A percentile compares a stretch with the other conserved stretches of the same genome.
These are phyloP conservation scores for Leiothrix lutea DNA, from an alignment of 2,113 vertebrate genomes.

Conservation along the genomic window DNA sequence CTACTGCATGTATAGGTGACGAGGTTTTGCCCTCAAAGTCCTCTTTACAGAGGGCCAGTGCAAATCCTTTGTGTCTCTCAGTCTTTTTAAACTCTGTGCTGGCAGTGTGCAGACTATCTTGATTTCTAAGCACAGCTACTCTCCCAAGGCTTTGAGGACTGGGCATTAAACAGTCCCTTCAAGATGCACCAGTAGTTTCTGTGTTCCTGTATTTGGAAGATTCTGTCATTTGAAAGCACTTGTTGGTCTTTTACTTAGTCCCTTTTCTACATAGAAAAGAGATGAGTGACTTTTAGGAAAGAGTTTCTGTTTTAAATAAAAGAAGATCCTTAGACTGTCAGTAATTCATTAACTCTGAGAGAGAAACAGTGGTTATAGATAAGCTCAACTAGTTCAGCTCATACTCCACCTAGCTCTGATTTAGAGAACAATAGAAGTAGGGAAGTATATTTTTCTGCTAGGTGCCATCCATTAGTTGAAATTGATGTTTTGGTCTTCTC, in stretches of 20 bases:
- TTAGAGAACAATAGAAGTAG: not conserved
- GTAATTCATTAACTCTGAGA: constrained; percentile 9
- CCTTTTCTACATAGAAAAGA: not conserved
- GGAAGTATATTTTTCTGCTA: not conserved
- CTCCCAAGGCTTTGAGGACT: not conserved
- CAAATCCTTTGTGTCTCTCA: not conserved
- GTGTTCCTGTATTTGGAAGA: not conserved
- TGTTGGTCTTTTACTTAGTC: not conserved
- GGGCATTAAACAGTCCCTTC: not conserved
- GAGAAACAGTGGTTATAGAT: not conserved
- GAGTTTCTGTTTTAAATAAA: not conserved
- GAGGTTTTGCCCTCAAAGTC: not conserved
- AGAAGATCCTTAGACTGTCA: not conserved
- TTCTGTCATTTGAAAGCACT: not conserved
- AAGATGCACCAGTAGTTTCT: not conserved
- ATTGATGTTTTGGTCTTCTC: not conserved
- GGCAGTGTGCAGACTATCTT: not conserved
- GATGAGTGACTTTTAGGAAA: not conserved
- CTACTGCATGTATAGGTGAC: not conserved
- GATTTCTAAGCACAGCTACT: not conserved
- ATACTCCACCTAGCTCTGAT: not conserved
- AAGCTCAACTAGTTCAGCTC: not conserved
- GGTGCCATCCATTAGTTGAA: not conserved
- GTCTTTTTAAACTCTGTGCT: not conserved
- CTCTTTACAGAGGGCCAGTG: not conserved